Evolutionary conservation across 2,888 invertebrate species (phyloP).

Genomic region (Nymphalis polychloros): DNA sequence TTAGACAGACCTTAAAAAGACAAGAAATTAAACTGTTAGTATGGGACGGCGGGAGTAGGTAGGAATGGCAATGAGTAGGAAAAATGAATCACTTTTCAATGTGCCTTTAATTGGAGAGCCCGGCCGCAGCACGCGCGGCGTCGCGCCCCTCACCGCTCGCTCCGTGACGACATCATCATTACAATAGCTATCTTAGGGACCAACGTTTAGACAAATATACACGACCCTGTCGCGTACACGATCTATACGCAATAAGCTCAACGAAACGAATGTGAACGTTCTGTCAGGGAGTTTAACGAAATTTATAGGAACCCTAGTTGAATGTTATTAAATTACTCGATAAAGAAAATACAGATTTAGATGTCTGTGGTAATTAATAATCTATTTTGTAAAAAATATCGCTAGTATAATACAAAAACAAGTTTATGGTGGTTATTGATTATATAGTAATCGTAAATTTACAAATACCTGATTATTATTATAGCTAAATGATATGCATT

Average conservation of each 20-base stretch:
- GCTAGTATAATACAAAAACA: constrained; percentile 11
- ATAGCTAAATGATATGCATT: not conserved
- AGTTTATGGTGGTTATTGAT: constrained; percentile 20
- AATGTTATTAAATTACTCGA: constrained; percentile 22
- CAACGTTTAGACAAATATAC: constrained; percentile 81
- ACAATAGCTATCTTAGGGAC: constrained; percentile 81
- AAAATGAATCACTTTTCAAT: constrained; percentile 76
- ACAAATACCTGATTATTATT: constrained; percentile 18
- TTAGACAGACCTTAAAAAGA: constrained; percentile 64
- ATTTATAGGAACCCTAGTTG: constrained; percentile 41
- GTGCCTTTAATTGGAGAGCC: constrained; percentile 80
- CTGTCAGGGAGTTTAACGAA: constrained; percentile 44
- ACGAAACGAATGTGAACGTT: constrained; percentile 48
- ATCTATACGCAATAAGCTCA: constrained; percentile 62
- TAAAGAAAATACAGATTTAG: constrained; percentile 11
- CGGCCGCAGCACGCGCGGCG: constrained; percentile 70
- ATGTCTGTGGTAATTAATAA: constrained; percentile 17
- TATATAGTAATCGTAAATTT: constrained; percentile 17
- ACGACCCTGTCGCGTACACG: constrained; percentile 63
- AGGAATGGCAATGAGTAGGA: constrained; percentile 65
- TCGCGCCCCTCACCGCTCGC: constrained; percentile 51
- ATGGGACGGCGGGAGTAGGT: constrained; percentile 59
- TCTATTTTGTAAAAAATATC: constrained; percentile 10
- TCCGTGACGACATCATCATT: constrained; percentile 55
- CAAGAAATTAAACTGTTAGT: constrained; percentile 53